A percentile compares a stretch with the other conserved stretches of the same genome.
Evolutionary conservation across 1,140 invertebrate species (phyloP).

Genomic region (Ceratina australensis): DNA sequence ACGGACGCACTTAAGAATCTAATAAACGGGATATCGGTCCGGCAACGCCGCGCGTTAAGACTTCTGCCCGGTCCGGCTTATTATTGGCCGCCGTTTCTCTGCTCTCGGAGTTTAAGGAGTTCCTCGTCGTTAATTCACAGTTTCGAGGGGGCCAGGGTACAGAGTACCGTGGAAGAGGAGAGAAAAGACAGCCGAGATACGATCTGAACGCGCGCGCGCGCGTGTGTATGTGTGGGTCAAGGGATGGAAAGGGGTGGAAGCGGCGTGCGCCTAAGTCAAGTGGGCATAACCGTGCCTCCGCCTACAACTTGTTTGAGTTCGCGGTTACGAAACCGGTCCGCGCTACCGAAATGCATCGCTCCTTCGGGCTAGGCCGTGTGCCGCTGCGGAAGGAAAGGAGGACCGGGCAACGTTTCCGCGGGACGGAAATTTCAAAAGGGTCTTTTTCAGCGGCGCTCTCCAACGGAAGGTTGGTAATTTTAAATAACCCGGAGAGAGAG

Average conservation of each 20-base stretch:
- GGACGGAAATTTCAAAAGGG: slow-evolving; percentile 21
- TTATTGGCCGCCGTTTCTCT: slow-evolving; percentile 29
- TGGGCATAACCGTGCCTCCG: slow-evolving; percentile 37
- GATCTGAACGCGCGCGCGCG: slow-evolving; percentile 33
- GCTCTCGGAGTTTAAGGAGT: slow-evolving; percentile 50
- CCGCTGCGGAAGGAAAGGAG: not conserved
- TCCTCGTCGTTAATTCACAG: slow-evolving; percentile 47
- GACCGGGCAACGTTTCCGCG: not conserved
- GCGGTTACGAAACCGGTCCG: slow-evolving; percentile 25
- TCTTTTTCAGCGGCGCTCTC: not conserved
- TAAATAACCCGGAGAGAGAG: not conserved
- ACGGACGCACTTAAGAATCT: slow-evolving; percentile 54
- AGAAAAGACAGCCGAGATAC: slow-evolving; percentile 4
- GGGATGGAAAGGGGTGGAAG: not conserved
- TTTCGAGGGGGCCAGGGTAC: slow-evolving; percentile 1
- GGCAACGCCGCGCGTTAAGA: slow-evolving; percentile 35
- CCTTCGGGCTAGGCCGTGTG: not conserved
- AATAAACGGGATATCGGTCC: slow-evolving; percentile 60
- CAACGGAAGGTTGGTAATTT: not conserved
- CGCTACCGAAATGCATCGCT: slow-evolving; percentile 38
- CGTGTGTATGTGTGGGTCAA: too few species aligned
- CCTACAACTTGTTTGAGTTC: slow-evolving; percentile 45
- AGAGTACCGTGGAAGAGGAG: not conserved
- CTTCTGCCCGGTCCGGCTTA: slow-evolving; percentile 38
- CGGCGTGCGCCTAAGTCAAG: slow-evolving; percentile 29